A percentile compares a stretch with the other conserved stretches of the same genome.
Conservation (phyloP, 2,113 vertebrate genomes). For the Perognathus longimembris region DNA sequence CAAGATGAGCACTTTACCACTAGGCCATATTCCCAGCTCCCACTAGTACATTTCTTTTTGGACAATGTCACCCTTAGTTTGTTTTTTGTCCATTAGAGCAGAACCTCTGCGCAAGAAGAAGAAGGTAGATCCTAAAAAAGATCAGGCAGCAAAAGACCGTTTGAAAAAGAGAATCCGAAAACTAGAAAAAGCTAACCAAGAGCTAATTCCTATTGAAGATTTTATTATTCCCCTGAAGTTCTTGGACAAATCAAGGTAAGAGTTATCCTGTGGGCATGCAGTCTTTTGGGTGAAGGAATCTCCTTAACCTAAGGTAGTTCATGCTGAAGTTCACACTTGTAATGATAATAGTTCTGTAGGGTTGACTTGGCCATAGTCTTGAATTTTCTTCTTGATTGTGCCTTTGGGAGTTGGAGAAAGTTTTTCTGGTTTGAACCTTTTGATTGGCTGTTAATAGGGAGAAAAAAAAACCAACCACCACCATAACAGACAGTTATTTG, state of each 20-base stretch:
- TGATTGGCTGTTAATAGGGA: neutral
- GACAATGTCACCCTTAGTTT: neutral
- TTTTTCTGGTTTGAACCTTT: neutral
- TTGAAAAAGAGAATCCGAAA: conserved; percentile 94
- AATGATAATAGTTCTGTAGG: neutral
- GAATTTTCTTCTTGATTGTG: neutral
- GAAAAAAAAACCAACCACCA: neutral
- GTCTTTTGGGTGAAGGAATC: neutral
- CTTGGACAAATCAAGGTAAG: conserved; percentile 91
- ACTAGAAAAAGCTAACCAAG: conserved; percentile 92
- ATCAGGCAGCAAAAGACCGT: conserved; percentile 90
- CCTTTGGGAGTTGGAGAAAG: neutral
- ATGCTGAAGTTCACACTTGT: neutral
- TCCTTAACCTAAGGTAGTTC: neutral
- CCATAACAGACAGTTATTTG: neutral
- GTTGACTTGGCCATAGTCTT: neutral
- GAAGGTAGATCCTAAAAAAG: conserved; percentile 92
- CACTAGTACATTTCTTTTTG: too few relatives aligned
- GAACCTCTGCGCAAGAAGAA: conserved; percentile 95
- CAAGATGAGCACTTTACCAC: too few relatives aligned
- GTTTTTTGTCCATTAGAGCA: conserved; percentile 85
- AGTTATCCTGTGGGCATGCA: neutral
- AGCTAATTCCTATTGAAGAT: conserved; percentile 96
- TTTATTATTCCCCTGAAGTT: conserved; percentile 88
- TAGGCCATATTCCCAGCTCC: too few relatives aligned